Evolutionary conservation across 2,797 vertebrate species (phyloP).

Genomic region (Sparidentex hasta): DNA sequence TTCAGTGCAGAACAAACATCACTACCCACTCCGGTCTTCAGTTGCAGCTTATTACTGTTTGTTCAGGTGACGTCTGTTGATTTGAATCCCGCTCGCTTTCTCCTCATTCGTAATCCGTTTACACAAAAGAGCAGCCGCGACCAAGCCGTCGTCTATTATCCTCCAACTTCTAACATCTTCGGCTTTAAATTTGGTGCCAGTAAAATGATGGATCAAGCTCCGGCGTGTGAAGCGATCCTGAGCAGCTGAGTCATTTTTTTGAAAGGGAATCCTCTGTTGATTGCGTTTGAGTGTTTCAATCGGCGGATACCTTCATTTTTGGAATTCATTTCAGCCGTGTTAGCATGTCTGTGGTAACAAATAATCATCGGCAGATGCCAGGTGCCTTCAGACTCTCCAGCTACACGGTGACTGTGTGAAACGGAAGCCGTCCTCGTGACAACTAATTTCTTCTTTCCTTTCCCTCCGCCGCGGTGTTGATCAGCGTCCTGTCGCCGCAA

Average conservation of each 20-base stretch:
- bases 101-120: conserved; percentile 8
- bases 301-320: conserved; percentile 30
- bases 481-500: conserved; percentile 53
- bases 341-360: conserved; percentile 33
- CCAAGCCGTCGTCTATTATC: not conserved
- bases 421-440: conserved; percentile 37
- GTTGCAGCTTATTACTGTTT: conserved; percentile 1
- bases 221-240: not conserved
- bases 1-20: not conserved
- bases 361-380: conserved; percentile 3
- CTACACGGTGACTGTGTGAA: not conserved
- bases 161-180: not conserved
- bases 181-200: not conserved
- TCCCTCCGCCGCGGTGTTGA: conserved; percentile 49
- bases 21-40: not conserved
- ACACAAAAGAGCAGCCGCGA: not conserved
- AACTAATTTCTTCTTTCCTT: conserved; percentile 51
- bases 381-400: conserved; percentile 31
- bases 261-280: not conserved
- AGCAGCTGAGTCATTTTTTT: not conserved
- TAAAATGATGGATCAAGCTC: conserved; percentile 14
- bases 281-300: conserved; percentile 16
- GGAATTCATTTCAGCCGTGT: conserved; percentile 38
- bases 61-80: not conserved
- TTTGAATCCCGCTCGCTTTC: not conserved